Conservation (phyloP, 2,797 vertebrate species). For the Meriones psammophilus region DNA sequence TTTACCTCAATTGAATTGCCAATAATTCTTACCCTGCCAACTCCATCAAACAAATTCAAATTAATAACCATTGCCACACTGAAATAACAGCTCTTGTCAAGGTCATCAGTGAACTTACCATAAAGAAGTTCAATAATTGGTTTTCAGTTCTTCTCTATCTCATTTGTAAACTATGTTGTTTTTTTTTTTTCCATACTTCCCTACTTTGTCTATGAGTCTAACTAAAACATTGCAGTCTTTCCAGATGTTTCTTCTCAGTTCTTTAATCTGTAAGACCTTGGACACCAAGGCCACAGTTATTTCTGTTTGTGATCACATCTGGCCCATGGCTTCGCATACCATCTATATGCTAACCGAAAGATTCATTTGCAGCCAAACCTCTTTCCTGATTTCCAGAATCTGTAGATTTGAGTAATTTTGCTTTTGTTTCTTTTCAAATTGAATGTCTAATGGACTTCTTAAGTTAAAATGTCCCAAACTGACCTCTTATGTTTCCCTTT, state of each 20-base stretch:
- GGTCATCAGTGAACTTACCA: neutral
- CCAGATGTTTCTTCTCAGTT: neutral
- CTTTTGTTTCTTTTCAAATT: neutral
- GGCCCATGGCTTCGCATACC: neutral
- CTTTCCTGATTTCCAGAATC: neutral
- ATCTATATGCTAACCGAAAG: neutral
- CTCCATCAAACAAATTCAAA: neutral
- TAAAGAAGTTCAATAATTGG: neutral
- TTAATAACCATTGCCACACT: neutral
- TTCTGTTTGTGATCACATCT: neutral
- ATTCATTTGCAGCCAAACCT: neutral
- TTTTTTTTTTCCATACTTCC: neutral
- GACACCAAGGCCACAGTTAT: neutral
- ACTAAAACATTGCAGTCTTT: neutral
- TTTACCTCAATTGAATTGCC: neutral
- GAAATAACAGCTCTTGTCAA: neutral
- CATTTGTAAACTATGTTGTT: neutral
- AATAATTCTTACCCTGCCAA: neutral
- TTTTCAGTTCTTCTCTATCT: neutral
- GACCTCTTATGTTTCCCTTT: neutral
- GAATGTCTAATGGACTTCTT: neutral
- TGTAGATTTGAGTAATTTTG: neutral
- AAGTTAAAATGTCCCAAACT: neutral
- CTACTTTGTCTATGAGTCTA: neutral
- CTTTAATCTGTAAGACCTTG: neutral